Conservation (phyloP, 2,888 invertebrate species). For the Ennomos fuscantarius region DNA sequence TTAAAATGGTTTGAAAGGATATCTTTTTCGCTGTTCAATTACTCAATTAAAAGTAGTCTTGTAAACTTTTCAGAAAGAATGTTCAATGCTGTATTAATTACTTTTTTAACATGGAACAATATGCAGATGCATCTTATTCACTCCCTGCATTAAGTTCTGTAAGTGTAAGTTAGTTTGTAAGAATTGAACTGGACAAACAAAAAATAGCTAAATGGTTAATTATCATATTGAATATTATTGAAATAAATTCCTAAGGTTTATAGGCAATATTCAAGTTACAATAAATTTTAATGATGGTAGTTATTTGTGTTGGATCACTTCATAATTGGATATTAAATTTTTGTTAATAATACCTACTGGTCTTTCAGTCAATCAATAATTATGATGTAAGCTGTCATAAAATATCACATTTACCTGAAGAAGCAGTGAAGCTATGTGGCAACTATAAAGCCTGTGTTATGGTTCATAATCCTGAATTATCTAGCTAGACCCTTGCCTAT, state of each 20-base stretch:
- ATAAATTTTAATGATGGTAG: too few species aligned
- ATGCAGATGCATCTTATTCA: conserved; percentile 53
- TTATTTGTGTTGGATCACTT: not conserved
- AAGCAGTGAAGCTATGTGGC: conserved; percentile 10
- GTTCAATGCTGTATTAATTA: too few species aligned
- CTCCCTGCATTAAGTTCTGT: conserved; percentile 48
- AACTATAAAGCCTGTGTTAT: too few species aligned
- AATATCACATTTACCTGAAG: too few species aligned
- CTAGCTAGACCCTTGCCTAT: not conserved
- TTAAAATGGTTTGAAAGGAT: conserved; percentile 3
- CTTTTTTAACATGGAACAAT: not conserved
- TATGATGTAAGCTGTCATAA: too few species aligned
- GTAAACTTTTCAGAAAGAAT: too few species aligned
- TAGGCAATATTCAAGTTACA: too few species aligned
- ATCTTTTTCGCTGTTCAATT: conserved; percentile 5
- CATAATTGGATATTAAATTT: too few species aligned
- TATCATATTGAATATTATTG: conserved; percentile 6
- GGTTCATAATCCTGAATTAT: not conserved
- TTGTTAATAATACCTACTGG: too few species aligned
- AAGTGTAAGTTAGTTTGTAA: conserved; percentile 55
- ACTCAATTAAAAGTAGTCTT: too few species aligned
- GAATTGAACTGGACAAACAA: conserved; percentile 52
- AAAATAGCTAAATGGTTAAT: conserved; percentile 25
- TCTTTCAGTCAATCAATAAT: too few species aligned
- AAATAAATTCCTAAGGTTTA: not conserved